These are phyloP conservation scores for Aptenodytes forsteri DNA, from an alignment of 2,113 vertebrate genomes.

Conservation along the genomic window DNA sequence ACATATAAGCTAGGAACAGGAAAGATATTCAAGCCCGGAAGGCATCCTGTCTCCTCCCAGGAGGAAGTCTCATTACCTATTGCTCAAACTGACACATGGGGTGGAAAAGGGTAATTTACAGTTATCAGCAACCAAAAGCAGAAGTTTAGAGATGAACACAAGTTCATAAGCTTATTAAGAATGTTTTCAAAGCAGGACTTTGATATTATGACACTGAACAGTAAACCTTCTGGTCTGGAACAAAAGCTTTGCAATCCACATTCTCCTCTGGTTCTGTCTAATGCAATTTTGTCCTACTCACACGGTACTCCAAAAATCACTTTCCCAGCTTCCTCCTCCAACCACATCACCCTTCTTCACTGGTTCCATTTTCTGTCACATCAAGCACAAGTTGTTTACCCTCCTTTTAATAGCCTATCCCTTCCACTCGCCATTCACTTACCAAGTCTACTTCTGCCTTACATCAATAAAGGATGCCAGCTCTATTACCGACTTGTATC, in stretches of 20 bases:
- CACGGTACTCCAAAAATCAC: neutral
- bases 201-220: neutral
- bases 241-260: neutral
- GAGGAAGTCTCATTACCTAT: constrained; percentile 35
- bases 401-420: neutral
- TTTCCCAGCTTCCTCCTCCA: neutral
- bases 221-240: neutral
- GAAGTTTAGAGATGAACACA: neutral
- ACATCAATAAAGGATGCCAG: neutral
- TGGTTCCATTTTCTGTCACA: neutral
- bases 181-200: neutral
- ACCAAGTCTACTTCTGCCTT: neutral
- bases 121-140: neutral
- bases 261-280: neutral
- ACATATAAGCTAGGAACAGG: constrained; percentile 60
- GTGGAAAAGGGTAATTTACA: constrained; percentile 31
- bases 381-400: neutral
- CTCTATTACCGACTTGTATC: neutral
- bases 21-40: constrained; percentile 54
- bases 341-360: neutral
- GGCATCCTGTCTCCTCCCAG: constrained; percentile 66
- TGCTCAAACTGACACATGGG: constrained; percentile 1
- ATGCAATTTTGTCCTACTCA: neutral
- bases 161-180: neutral
- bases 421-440: neutral